Evolutionary conservation across 2,888 invertebrate species (phyloP).

Genomic region (Nomada fucata): DNA sequence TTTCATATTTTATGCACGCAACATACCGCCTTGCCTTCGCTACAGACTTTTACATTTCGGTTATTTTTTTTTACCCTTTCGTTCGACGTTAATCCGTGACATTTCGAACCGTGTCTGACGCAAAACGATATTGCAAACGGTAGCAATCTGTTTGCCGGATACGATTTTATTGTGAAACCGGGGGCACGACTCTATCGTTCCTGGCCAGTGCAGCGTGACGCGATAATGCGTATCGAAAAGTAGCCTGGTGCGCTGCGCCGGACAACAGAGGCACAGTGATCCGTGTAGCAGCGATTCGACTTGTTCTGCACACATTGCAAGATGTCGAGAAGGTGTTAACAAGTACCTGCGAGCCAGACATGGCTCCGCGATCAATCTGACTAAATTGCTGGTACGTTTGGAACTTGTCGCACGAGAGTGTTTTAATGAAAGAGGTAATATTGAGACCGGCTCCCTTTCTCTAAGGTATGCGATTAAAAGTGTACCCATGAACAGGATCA

Average conservation of each 20-base stretch:
- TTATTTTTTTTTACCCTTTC: not conserved
- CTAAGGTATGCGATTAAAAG: too few species aligned
- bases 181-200: not conserved
- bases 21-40: constrained; percentile 1
- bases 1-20: not conserved
- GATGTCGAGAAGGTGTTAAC: too few species aligned
- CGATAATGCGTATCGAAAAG: not conserved
- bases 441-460: too few species aligned
- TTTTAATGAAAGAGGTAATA: too few species aligned
- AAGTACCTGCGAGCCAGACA: too few species aligned
- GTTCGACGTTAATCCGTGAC: constrained; percentile 16
- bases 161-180: constrained; percentile 29
- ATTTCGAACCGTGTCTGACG: constrained; percentile 36
- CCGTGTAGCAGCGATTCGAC: not conserved
- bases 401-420: too few species aligned
- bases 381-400: too few species aligned
- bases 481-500: too few species aligned
- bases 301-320: too few species aligned
- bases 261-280: not conserved
- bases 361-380: too few species aligned
- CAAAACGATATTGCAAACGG: constrained; percentile 29
- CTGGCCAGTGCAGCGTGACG: not conserved
- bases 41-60: not conserved
- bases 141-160: constrained; percentile 13
- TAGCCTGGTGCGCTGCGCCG: not conserved